phyloP scores from a whole-genome alignment of 2,888 invertebrate genomes.

The Epirrhoe alternata region DNA sequence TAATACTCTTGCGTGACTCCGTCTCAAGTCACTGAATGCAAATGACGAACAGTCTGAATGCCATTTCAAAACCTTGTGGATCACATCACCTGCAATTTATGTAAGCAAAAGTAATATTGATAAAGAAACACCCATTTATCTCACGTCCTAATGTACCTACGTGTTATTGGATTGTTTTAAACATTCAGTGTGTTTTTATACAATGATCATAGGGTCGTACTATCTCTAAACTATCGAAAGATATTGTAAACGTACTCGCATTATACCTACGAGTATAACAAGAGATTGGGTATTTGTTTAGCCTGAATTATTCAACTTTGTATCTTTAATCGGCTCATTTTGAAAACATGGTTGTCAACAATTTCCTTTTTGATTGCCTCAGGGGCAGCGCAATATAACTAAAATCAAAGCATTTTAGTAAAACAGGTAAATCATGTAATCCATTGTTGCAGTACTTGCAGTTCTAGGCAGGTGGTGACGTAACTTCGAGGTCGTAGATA shows the following conservation, averaged over 20 bases:
- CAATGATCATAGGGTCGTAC: constrained; percentile 3
- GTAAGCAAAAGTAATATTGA: constrained; percentile 4
- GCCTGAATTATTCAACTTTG: no score
- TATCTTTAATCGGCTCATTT: no score
- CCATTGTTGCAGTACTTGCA: constrained; percentile 38
- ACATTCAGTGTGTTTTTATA: constrained; percentile 18
- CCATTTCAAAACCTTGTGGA: background rate
- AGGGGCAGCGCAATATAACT: background rate
- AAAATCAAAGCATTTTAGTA: background rate
- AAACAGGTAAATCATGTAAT: constrained; percentile 22
- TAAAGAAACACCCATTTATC: constrained; percentile 9
- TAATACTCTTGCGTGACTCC: background rate
- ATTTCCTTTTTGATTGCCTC: no score
- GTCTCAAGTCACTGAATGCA: background rate
- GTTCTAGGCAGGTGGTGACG: constrained; percentile 46
- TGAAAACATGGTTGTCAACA: no score
- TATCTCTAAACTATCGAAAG: constrained; percentile 18
- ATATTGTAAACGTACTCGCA: background rate
- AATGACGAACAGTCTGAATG: background rate
- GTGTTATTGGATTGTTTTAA: constrained; percentile 13
- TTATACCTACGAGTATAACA: no score
- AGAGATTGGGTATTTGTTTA: background rate
- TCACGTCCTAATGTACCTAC: constrained; percentile 15
- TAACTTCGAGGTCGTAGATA: constrained; percentile 55
- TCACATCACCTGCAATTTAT: background rate